Conservation (phyloP, 2,113 vertebrate species). For the Chlamydotis undulata region DNA sequence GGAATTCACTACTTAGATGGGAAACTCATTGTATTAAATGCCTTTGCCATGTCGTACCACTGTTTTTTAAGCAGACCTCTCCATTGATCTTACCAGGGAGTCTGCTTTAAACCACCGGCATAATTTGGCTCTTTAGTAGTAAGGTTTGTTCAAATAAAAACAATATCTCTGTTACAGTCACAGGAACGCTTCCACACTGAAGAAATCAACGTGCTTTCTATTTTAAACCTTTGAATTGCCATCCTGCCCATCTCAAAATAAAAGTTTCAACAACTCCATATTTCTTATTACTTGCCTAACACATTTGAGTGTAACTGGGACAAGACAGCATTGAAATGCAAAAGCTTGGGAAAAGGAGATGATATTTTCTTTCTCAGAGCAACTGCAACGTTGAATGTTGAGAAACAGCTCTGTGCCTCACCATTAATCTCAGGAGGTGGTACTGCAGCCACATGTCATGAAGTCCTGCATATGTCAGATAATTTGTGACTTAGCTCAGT, state of each 20-base stretch:
- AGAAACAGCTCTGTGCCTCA: not conserved
- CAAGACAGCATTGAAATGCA: conserved; percentile 23
- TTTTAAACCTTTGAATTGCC: conserved; percentile 39
- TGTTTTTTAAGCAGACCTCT: not conserved
- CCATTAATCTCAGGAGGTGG: not conserved
- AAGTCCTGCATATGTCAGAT: not conserved
- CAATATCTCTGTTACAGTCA: not conserved
- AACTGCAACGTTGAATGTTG: not conserved
- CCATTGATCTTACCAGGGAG: not conserved
- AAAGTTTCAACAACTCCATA: conserved; percentile 28
- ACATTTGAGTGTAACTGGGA: conserved; percentile 19
- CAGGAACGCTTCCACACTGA: not conserved
- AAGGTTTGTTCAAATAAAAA: not conserved
- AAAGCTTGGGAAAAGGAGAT: not conserved
- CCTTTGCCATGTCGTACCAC: not conserved
- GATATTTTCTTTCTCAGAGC: not conserved
- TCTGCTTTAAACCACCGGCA: not conserved
- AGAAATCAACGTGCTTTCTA: not conserved
- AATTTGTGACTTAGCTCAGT: not conserved
- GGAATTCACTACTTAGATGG: not conserved
- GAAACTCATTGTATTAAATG: not conserved
- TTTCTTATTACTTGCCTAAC: conserved; percentile 29
- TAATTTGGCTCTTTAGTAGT: not conserved
- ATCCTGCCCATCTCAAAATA: conserved; percentile 13
- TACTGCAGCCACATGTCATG: not conserved